Evolutionary conservation across 2,888 invertebrate genomes (phyloP), one percentile per base, ranked within the genome.

Genomic region (Gandaritis pyraliata): DNA sequence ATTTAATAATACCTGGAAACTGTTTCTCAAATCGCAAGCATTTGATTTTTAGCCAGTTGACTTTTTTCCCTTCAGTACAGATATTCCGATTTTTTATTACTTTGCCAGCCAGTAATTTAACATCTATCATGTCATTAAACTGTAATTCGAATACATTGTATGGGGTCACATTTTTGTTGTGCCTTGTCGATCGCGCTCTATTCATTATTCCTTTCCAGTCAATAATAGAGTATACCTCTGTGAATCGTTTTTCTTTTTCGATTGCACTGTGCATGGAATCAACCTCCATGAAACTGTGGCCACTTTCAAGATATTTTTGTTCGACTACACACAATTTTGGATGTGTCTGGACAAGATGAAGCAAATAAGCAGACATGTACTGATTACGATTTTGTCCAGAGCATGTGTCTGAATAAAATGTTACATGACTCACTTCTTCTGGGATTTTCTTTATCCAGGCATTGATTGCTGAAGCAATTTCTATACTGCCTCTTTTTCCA

Each of bases 181-280:
- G 39, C 39, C 39, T 39, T 39, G 39, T 39, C n/a, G 39, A 39
- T 39, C 39, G 39, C 39, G 39, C 39, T 39, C 39, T 39, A 13
- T 6, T 39, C 39, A 39, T 39, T 12, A 39, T 39, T 3, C 39
- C 39, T 39, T 39, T 39, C 39, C n/a, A 39, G n/a, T 39, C 39
- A 39, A 39, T 39, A n/a, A 39, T 6, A n/a, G 39, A 39, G 39
- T 39, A 39, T 13, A 39, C n/a, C n/a, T n/a, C n/a, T n/a, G n/a
- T 39, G 39, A 10, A 4, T 39, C 39, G 12, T 13, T 39, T 39
- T n/a, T 39, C 39, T 13, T 39, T 39, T 39, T 39, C 39, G 2
- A n/a, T 39, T 39, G 39, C 12, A 13, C 39, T 39, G n/a, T n/a
- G 39, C 39, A 39, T 39, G 39, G 39, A 39, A 13, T 39, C 39